Evolutionary conservation across 23 tunicate species (phyloP).

Genomic region (Halocynthia roretzi): DNA sequence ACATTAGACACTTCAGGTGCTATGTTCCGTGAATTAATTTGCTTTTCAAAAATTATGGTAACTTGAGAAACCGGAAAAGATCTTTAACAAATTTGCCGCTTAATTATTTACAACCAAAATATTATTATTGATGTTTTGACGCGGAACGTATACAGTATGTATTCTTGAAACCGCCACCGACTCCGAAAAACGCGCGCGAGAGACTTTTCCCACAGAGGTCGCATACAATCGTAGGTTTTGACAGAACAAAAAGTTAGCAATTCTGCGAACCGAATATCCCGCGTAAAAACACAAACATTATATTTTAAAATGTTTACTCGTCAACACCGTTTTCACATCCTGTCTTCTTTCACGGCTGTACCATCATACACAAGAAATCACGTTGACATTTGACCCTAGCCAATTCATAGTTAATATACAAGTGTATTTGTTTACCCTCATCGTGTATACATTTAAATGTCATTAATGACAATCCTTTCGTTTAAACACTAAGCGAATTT

Average conservation of each 20-base stretch:
- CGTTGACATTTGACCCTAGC: neutral
- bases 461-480: too few species aligned
- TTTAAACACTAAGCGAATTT: too few species aligned
- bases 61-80: constrained; percentile 1
- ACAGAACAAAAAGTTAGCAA: too few species aligned
- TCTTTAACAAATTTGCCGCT: too few species aligned
- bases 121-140: constrained; percentile 7
- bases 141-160: too few species aligned
- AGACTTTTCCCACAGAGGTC: too few species aligned
- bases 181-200: too few species aligned
- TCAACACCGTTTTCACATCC: constrained; percentile 2
- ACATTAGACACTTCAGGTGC: constrained; percentile 4
- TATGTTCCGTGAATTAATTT: neutral
- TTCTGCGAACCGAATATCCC: neutral
- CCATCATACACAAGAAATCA: neutral
- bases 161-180: too few species aligned
- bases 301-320: neutral
- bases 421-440: too few species aligned
- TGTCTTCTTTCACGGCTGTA: neutral
- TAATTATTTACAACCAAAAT: neutral
- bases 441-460: too few species aligned
- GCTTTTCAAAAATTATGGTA: constrained; percentile 2
- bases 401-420: too few species aligned
- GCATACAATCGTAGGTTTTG: too few species aligned
- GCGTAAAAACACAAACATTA: constrained; percentile 3